These are phyloP conservation scores for Xerus rutilus DNA, from an alignment of 2,797 vertebrate species.

Conservation along the genomic window DNA sequence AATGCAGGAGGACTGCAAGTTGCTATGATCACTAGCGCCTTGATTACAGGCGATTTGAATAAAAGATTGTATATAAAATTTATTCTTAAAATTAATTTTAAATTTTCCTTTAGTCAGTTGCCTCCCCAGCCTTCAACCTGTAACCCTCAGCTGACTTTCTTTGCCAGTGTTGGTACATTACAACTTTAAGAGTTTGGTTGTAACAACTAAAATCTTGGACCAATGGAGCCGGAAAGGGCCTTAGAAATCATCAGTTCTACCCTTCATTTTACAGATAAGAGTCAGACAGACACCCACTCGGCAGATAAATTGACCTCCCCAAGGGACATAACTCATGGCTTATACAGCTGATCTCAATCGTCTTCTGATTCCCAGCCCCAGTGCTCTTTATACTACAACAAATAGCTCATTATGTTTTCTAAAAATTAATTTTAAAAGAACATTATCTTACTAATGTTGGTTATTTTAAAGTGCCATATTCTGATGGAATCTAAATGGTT, in stretches of 20 bases:
- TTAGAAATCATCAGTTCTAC: not conserved
- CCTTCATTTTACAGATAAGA: not conserved
- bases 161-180: not conserved
- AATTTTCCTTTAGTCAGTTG: not conserved
- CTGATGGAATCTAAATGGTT: slow-evolving; percentile 31
- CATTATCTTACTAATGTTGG: not conserved
- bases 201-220: not conserved
- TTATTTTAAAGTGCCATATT: not conserved
- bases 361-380: not conserved
- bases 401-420: not conserved
- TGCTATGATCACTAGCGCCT: not conserved
- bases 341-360: not conserved
- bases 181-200: not conserved
- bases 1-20: not conserved
- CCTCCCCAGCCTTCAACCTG: not conserved
- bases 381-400: not conserved
- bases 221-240: not conserved
- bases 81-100: not conserved
- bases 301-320: not conserved
- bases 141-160: not conserved
- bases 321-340: accelerated
- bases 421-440: slow-evolving; percentile 29
- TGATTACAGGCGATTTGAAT: not conserved
- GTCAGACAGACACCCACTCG: not conserved
- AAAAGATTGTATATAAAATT: not conserved